These are phyloP conservation scores for Chironomus riparius DNA, from an alignment of 2,888 invertebrate species.

Conservation along the genomic window DNA sequence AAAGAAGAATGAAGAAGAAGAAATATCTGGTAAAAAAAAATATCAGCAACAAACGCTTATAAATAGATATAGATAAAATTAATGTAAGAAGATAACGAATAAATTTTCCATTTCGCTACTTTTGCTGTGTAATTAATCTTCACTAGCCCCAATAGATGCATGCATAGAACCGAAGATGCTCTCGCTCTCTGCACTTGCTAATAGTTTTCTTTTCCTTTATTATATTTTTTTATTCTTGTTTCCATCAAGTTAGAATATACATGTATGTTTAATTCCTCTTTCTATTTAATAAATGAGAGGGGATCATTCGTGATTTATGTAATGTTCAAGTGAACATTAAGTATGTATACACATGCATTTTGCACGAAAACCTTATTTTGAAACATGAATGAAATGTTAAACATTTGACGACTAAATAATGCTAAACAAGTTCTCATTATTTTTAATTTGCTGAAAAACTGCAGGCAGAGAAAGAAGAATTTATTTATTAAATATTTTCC, in stretches of 20 bases:
- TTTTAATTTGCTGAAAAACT: background rate
- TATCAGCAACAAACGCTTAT: background rate
- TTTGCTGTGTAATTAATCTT: constrained; percentile 15
- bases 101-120: constrained; percentile 15
- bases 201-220: background rate
- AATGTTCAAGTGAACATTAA: background rate
- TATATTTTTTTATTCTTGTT: no score
- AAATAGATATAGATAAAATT: constrained; percentile 4
- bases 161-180: background rate
- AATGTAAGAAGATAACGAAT: constrained; percentile 1
- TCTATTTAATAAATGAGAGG: background rate
- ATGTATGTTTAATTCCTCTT: background rate
- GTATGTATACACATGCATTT: background rate
- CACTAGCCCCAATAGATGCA: background rate
- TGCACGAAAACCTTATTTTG: background rate
- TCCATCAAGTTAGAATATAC: no score
- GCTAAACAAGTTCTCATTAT: constrained; percentile 7
- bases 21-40: background rate
- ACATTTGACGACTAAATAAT: constrained; percentile 8
- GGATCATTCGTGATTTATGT: background rate
- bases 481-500: background rate
- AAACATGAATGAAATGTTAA: background rate
- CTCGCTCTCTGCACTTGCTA: background rate
- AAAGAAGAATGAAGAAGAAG: background rate
- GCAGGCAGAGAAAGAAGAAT: background rate